Base-by-base conservation (phyloP, 2,888 invertebrate genomes). In the Gordius sp. region DNA sequence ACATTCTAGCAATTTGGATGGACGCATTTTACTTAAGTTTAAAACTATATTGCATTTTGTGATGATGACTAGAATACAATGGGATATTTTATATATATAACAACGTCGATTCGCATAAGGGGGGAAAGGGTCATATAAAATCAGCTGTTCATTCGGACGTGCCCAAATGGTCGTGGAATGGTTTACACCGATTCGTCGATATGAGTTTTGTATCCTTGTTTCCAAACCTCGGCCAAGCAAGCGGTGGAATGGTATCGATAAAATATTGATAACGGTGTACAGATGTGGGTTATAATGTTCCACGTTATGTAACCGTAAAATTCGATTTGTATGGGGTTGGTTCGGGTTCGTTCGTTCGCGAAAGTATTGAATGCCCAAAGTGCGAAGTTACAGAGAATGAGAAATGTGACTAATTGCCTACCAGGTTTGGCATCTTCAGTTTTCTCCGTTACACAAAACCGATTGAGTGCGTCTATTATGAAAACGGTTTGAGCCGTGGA, bases 181-280 rank as follows among this genome's bases (percentile, higher is more conserved):
- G 8, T 20, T 27, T 54, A 54, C 8, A 25, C 26, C 4, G 16
- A 28, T 16, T 25, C 55, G 4, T 54, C 55, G 4, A 54, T 54
- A 4, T 20, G 4, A 16, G 55, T 54, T 60, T 87, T 87, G 69
- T 87, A 89, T 2, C 86, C 84, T 62, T 81, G 75, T 70, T 87
- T 87, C 89, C 87, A 89, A 64, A 89, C 84, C 71, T 87, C 87
- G 68, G 86, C 86, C 59, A 89, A 74, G 67, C 87, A 87, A 1
- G 89, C 86, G 0, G 87, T 63, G 8, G 27, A 58, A 57, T 54
- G 55, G 55, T 27, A 54, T 16, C 55, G 76, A 71, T 85, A 87
- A 71, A 87, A 87, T 60, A 87, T 86, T 1, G 85, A 84, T 54
- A 85, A 71, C 0, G 87, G 87, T 79, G 85, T 84, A 1, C 83